These are phyloP conservation scores for Venustoraphidia nigricollis DNA, from an alignment of 2,888 invertebrate genomes.

Conservation along the genomic window DNA sequence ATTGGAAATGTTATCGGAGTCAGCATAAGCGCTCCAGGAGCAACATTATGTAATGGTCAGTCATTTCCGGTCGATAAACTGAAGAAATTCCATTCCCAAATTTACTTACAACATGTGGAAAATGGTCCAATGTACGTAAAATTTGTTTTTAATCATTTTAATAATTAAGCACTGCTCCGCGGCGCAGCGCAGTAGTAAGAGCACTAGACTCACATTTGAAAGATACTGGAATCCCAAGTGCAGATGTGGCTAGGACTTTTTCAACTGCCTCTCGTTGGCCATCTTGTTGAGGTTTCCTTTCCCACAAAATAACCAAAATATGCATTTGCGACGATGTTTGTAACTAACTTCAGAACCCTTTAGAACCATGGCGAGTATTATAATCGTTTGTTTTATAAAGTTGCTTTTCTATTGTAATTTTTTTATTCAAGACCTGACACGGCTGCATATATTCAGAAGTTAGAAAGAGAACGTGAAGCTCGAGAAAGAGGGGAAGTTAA, in stretches of 20 bases:
- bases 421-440: constrained; percentile 64
- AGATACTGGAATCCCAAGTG: too few relatives aligned
- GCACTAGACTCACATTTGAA: too few relatives aligned
- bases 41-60: constrained; percentile 30
- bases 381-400: constrained; percentile 2
- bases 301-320: too few relatives aligned
- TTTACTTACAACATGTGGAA: constrained; percentile 66
- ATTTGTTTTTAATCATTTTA: not conserved
- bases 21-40: constrained; percentile 35
- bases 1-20: constrained; percentile 65
- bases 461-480: constrained; percentile 81
- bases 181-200: too few relatives aligned
- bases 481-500: constrained; percentile 79
- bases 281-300: too few relatives aligned
- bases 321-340: too few relatives aligned
- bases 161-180: too few relatives aligned
- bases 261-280: too few relatives aligned
- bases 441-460: constrained; percentile 83
- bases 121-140: constrained; percentile 56
- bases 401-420: not conserved
- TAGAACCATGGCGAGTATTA: too few relatives aligned
- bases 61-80: constrained; percentile 25
- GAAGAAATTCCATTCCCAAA: constrained; percentile 55
- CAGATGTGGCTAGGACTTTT: too few relatives aligned
- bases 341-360: too few relatives aligned